Evolutionary conservation across 2,797 vertebrate species (phyloP).

Genomic region (Rhinophrynus dorsalis): DNA sequence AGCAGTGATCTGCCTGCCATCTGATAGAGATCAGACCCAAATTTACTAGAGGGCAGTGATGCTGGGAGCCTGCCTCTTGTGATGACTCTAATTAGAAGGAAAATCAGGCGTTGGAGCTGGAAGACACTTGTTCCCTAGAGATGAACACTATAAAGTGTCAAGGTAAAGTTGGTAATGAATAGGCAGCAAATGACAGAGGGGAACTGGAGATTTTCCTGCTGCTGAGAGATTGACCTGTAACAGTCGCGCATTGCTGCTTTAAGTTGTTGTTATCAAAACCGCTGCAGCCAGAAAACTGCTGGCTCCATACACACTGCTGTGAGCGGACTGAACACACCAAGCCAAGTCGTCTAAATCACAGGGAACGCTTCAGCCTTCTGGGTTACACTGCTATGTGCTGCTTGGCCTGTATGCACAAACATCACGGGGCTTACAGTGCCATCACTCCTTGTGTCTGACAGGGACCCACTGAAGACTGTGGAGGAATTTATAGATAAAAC

Average conservation of each 20-base stretch:
- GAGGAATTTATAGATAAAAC: too few relatives aligned
- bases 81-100: slow-evolving; percentile 45
- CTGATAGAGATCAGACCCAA: slow-evolving; percentile 11
- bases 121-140: slow-evolving; percentile 30
- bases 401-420: too few relatives aligned
- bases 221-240: slow-evolving; percentile 34
- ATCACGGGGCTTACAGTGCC: too few relatives aligned
- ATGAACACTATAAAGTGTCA: slow-evolving; percentile 17
- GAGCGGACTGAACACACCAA: slow-evolving; percentile 18
- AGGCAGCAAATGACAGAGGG: slow-evolving; percentile 35
- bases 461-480: too few relatives aligned
- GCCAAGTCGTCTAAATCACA: slow-evolving; percentile 40
- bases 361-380: slow-evolving; percentile 28
- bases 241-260: neutral
- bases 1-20: neutral
- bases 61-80: slow-evolving; percentile 2
- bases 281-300: neutral
- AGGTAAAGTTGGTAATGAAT: slow-evolving; percentile 31
- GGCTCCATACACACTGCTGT: slow-evolving; percentile 18
- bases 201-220: slow-evolving; percentile 22
- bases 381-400: too few relatives aligned
- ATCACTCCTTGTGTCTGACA: too few relatives aligned
- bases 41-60: slow-evolving; percentile 29
- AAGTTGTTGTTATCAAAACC: slow-evolving; percentile 30
- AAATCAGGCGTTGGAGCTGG: slow-evolving; percentile 13